phyloP scores from a whole-genome alignment of 1,140 invertebrate genomes.

The Tenebrio molitor region DNA sequence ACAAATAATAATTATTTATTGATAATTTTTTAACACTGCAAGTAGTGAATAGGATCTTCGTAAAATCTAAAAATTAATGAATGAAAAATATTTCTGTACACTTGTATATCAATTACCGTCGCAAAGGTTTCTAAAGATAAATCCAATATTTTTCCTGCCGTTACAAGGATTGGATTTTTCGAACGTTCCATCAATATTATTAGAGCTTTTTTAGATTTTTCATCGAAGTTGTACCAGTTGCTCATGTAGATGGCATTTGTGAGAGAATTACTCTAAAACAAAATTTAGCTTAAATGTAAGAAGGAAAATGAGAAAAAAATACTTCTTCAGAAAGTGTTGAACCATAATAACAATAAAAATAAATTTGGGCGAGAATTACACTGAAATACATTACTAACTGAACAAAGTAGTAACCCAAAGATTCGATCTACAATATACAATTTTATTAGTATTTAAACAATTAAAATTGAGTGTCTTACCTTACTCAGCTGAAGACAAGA shows the following conservation, averaged over 20 bases:
- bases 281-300: neutral
- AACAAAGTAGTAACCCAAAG: conserved; percentile 14
- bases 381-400: conserved; percentile 8
- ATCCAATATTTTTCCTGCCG: conserved; percentile 47
- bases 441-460: too few species aligned
- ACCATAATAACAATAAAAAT: conserved; percentile 55
- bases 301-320: neutral
- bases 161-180: conserved; percentile 47
- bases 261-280: conserved; percentile 52
- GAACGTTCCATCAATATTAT: conserved; percentile 53
- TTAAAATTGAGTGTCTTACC: neutral
- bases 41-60: conserved; percentile 29
- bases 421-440: conserved; percentile 9
- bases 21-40: conserved; percentile 32
- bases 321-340: conserved; percentile 52
- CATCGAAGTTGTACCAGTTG: conserved; percentile 51
- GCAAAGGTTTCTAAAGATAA: conserved; percentile 49
- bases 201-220: conserved; percentile 49
- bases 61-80: conserved; percentile 36
- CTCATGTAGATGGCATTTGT: conserved; percentile 50
- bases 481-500: conserved; percentile 11
- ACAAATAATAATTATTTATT: too few species aligned
- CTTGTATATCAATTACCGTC: conserved; percentile 40
- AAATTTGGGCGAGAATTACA: conserved; percentile 6
- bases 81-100: neutral